Evolutionary conservation across 2,888 invertebrate species (phyloP).

Genomic region (Ptychoptera contaminata): DNA sequence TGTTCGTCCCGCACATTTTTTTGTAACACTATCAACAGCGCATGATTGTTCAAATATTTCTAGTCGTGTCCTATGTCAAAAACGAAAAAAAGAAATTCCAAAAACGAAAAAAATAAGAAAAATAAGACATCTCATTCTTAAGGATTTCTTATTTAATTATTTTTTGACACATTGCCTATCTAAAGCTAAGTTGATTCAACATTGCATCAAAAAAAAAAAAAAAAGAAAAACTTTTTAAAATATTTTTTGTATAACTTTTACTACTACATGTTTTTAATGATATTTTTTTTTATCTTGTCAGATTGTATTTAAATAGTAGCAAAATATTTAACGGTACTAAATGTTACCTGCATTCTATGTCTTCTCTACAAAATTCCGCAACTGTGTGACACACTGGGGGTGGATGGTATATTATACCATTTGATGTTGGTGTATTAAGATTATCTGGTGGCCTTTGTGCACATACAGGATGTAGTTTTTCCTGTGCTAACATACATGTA

Average conservation of each 20-base stretch:
- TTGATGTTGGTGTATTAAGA: conserved; percentile 30
- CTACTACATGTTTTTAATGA: no score
- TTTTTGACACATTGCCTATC: no score
- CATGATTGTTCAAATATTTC: conserved; percentile 85
- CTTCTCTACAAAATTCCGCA: conserved; percentile 67
- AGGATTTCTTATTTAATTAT: no score
- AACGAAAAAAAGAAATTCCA: no score
- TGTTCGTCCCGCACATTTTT: conserved; percentile 74
- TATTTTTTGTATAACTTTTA: no score
- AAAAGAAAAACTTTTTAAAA: no score
- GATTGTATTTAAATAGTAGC: background rate
- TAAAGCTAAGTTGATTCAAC: no score
- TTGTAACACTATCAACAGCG: conserved; percentile 78
- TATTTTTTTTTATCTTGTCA: no score
- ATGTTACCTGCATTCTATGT: conserved; percentile 67
- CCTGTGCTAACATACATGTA: conserved; percentile 77
- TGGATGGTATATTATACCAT: conserved; percentile 36
- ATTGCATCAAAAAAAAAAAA: no score
- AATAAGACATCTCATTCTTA: no score
- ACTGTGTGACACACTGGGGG: conserved; percentile 77
- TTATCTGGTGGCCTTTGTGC: conserved; percentile 62
- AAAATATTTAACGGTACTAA: conserved; percentile 1
- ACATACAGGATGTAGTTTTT: conserved; percentile 77
- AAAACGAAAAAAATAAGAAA: no score
- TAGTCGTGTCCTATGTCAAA: conserved; percentile 46